Conservation (phyloP, 1,140 invertebrate genomes). For the Plodia interpunctella region DNA sequence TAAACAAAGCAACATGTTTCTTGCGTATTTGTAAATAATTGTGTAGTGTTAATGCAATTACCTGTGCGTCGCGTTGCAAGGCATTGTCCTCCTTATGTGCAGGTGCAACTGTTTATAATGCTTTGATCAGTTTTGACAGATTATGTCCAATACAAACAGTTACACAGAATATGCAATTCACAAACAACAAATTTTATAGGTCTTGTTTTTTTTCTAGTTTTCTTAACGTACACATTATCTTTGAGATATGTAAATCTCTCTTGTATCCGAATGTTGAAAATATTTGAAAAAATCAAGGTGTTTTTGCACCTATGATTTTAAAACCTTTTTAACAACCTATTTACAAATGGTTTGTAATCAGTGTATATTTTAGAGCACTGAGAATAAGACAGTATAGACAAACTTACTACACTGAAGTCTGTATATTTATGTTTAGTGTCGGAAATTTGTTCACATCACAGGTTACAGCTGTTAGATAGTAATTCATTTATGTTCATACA, state of each 20-base stretch:
- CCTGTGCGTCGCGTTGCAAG: background rate
- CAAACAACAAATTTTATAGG: background rate
- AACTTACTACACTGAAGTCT: too few relatives aligned
- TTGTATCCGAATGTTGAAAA: too few relatives aligned
- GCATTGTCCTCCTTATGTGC: background rate
- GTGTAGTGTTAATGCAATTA: conserved; percentile 7
- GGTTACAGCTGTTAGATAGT: background rate
- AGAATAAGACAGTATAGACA: too few relatives aligned
- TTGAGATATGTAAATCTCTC: too few relatives aligned
- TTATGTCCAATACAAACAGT: background rate
- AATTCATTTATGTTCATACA: background rate
- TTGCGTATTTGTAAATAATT: conserved; percentile 50
- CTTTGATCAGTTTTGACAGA: conserved; percentile 11
- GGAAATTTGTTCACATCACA: background rate
- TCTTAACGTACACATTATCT: too few relatives aligned
- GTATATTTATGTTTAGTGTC: background rate
- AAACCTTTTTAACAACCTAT: too few relatives aligned
- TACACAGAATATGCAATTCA: background rate
- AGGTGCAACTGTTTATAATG: conserved; percentile 31
- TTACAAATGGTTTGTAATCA: too few relatives aligned
- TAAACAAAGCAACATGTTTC: conserved; percentile 52
- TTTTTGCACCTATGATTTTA: too few relatives aligned
- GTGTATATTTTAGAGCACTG: too few relatives aligned
- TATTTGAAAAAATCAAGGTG: too few relatives aligned
- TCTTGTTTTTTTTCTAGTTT: background rate